Evolutionary conservation across 2,888 invertebrate genomes (phyloP), one percentile per base, ranked within the genome.

Genomic region (Patella ulyssiponensis): DNA sequence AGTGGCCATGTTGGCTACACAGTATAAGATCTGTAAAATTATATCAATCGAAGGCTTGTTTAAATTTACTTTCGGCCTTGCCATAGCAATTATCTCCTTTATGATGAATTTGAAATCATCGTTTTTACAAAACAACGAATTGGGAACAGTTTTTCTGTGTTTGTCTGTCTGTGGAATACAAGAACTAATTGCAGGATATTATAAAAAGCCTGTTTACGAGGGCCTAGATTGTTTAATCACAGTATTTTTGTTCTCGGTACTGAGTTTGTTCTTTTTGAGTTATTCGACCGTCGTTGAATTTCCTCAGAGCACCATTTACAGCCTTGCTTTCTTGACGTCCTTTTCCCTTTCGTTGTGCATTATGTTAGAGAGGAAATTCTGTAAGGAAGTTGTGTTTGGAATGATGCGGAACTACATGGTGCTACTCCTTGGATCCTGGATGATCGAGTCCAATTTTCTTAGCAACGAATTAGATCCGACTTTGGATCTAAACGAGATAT

Each of bases 391-490:
- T 5, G 73, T 81, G 15, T 81, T 77, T 54, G 74, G 79, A 1
- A 69, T 80, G 51, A 64, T 79, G 56, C 70, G 83, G 51, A 74
- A 73, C 0, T 79, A 79, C 12, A 53, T 79, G n/a, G 69, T 79
- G 20, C 54, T 81, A 56, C 54, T 81, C 3, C 79, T 80, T n/a
- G 83, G 81, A 58, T 78, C 83, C 23, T 83, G 81, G 81, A 69
- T 75, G 44, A 69, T 82, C 7, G 80, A 83, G 51, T 72, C 79
- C 17, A 73, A 76, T 15, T 56, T 78, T 4, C 58, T 82, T 0
- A 3, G 74, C 33, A 33, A 54, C 12, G 77, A 75, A 53, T 58
- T 69, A 53, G 44, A 76, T 14, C 33, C 70, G 4, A 23, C 72
- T 4, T 53, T 64, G 33, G 74, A 44, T 9, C 51, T 77, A 73